Conservation (phyloP, 2,113 vertebrate genomes). For the Clarias batrachus region DNA sequence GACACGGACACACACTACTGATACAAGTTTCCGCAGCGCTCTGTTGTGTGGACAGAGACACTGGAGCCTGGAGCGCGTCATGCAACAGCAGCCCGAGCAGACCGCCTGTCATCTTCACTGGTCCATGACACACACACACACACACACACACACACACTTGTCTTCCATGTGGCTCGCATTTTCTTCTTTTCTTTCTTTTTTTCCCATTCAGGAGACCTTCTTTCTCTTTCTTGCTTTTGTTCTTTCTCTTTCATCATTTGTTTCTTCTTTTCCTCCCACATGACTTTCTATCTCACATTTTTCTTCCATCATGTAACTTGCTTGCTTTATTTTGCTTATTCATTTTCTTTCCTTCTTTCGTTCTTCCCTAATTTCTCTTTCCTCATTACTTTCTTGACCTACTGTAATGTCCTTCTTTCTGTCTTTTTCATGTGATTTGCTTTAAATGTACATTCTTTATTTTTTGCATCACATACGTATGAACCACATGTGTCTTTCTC, state of each 20-base stretch:
- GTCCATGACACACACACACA: conserved; percentile 11
- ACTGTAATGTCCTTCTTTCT: background rate
- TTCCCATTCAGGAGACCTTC: background rate
- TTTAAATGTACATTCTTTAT: background rate
- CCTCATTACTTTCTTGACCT: too few species aligned
- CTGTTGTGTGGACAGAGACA: conserved; percentile 19
- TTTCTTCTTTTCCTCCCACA: background rate
- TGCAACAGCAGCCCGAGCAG: conserved; percentile 9
- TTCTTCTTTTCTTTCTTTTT: background rate
- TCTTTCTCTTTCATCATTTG: background rate
- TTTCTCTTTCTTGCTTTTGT: background rate
- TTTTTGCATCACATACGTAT: background rate
- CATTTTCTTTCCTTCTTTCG: background rate
- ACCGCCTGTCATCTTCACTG: conserved; percentile 3
- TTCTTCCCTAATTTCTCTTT: background rate
- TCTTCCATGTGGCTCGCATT: background rate
- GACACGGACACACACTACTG: conserved; percentile 12
- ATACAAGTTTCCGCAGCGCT: background rate
- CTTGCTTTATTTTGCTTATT: too few species aligned
- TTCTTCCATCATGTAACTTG: background rate
- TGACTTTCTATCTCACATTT: background rate
- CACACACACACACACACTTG: background rate
- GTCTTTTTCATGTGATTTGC: background rate
- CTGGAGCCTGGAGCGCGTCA: conserved; percentile 25
- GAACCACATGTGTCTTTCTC: too few species aligned